A percentile compares a stretch with the other conserved stretches of the same genome.
Evolutionary conservation across 37 sponge, comb jelly and placozoan genomes (phyloP).

Genomic region (Axinella damicornis): DNA sequence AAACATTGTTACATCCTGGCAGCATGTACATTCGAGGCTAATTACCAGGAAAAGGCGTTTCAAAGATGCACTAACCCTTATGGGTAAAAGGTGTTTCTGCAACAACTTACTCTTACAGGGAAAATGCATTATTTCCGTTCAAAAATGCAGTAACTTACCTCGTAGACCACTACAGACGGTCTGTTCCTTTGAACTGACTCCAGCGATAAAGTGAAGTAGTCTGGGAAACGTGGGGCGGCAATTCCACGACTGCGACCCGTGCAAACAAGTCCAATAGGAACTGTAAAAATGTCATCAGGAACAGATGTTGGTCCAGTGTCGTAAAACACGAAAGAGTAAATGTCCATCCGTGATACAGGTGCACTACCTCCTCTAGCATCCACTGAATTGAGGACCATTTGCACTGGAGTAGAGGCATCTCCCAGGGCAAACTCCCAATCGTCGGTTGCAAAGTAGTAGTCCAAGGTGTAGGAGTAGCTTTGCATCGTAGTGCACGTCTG

Average conservation of each 20-base stretch:
- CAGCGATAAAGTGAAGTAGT: no score
- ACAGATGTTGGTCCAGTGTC: constrained; percentile 44
- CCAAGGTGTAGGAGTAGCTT: constrained; percentile 12
- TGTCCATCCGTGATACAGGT: neutral
- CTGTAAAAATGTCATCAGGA: constrained; percentile 33
- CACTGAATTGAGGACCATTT: neutral
- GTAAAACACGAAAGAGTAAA: constrained; percentile 41
- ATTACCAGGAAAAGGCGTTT: no score
- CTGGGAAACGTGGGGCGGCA: constrained; percentile 38
- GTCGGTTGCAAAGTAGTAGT: constrained; percentile 53
- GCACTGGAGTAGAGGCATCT: neutral
- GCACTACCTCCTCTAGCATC: neutral
- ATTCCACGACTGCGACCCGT: constrained; percentile 28
- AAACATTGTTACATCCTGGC: no score
- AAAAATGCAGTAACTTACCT: no score
- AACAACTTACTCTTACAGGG: no score
- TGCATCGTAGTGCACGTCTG: constrained; percentile 24
- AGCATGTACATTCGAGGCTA: no score
- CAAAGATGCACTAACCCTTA: no score
- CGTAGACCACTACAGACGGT: no score
- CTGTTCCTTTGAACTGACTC: no score
- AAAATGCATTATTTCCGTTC: no score
- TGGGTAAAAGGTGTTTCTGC: no score
- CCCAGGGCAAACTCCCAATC: neutral
- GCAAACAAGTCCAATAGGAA: constrained; percentile 67